Conservation (phyloP, 2,888 invertebrate species). For the Julus scanicus region DNA sequence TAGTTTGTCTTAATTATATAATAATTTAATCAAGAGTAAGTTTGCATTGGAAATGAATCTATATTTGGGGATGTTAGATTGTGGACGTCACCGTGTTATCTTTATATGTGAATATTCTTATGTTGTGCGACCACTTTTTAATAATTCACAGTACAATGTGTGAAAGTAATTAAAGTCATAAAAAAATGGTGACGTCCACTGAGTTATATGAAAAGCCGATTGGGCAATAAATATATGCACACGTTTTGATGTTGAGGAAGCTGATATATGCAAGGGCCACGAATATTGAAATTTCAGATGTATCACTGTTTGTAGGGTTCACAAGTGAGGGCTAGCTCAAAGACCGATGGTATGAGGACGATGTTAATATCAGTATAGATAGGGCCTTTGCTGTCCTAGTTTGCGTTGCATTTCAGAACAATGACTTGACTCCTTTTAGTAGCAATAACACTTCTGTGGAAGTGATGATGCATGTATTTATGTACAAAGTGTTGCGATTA, state of each 20-base stretch:
- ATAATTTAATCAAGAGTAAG: no score
- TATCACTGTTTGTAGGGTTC: conserved; percentile 12
- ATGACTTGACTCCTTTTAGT: conserved; percentile 23
- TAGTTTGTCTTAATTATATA: no score
- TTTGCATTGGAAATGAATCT: no score
- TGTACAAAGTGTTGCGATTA: conserved; percentile 37
- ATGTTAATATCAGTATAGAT: neutral
- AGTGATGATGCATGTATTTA: conserved; percentile 29
- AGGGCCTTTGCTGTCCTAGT: neutral
- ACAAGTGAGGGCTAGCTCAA: conserved; percentile 34
- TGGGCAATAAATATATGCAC: neutral
- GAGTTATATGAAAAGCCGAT: neutral
- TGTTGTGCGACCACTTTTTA: neutral
- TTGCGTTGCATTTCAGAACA: neutral
- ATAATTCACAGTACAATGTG: neutral
- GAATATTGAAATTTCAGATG: neutral
- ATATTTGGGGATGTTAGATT: no score
- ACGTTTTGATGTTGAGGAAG: neutral
- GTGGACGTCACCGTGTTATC: no score
- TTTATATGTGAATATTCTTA: no score
- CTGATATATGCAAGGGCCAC: neutral
- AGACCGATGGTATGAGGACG: neutral
- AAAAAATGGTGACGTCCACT: neutral
- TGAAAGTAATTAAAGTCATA: neutral
- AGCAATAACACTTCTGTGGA: conserved; percentile 41